Evolutionary conservation across 1,140 invertebrate species (phyloP), one percentile per base, ranked within the genome.

Genomic region (Drosophila yakuba): DNA sequence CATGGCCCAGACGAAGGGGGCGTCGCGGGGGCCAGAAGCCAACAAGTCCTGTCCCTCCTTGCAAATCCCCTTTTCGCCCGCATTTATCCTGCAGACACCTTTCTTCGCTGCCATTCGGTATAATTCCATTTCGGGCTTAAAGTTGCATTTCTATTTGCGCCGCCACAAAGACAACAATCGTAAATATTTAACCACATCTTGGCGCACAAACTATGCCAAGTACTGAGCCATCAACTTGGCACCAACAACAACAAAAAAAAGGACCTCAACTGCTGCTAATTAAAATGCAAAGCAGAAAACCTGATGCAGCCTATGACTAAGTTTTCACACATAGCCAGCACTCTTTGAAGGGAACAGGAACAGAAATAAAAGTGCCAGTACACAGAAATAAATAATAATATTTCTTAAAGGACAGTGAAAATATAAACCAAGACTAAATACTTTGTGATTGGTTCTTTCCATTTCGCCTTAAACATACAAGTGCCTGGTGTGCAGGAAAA

Each of bases 121-220:
- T 76, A 80, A 88, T 88, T 88, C 88, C 86, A 83, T 86, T 78
- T 61, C 44, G 56, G 59, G 62, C 67, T 84, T 88, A 71, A 89
- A 89, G 84, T 71, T 78, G 38, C 80, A 80, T 89, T 83, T 89
- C 84, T 74, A 84, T 89, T 84, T 83, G 60, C 52, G 52, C 69
- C 75, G 56, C 35, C 51, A 10, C 55, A 44, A 63, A 61, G 56
- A 36, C 60, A 84, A 77, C 66, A 80, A 77, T 71, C 76, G 83
- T 66, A 81, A 85, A 88, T 88, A 86, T 86, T 86, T 86, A 64
- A 63, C 63, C 68, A 79, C 61, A 79, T 75, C 62, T 67, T 48
- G 51, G 38, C 35, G 51, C 23, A 47, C 79, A 73, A 86, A 88
- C 83, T 76, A 79, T 86, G 71, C 75, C 80, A 79, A 82, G 66